Evolutionary conservation across 2,113 vertebrate species (phyloP).

Genomic region (Cebidichthys violaceus): DNA sequence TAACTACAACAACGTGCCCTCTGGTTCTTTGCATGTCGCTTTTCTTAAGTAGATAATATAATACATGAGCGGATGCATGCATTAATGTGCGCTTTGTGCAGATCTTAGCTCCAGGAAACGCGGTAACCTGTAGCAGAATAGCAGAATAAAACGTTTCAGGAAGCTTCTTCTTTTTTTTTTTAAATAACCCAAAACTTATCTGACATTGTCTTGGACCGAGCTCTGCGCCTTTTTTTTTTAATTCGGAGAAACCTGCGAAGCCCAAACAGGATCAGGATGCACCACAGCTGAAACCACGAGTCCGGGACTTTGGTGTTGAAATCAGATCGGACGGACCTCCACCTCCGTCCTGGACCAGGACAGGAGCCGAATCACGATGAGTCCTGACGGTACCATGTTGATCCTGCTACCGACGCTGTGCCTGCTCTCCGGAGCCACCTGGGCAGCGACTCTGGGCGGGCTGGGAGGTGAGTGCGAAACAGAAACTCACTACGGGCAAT

Average conservation of each 20-base stretch:
- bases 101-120: neutral
- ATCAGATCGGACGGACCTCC: constrained; percentile 44
- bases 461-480: constrained; percentile 55
- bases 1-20: neutral
- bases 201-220: neutral
- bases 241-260: constrained; percentile 15
- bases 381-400: constrained; percentile 29
- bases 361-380: constrained; percentile 48
- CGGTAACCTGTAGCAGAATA: constrained; percentile 12
- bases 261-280: constrained; percentile 51
- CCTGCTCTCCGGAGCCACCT: constrained; percentile 46
- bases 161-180: neutral
- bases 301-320: constrained; percentile 42
- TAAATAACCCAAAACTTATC: constrained; percentile 1
- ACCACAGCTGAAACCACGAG: constrained; percentile 61
- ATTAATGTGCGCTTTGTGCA: constrained; percentile 60
- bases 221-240: neutral
- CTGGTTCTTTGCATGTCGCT: neutral
- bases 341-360: constrained; percentile 12
- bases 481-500: neutral
- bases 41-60: constrained; percentile 6
- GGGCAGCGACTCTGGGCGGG: constrained; percentile 66
- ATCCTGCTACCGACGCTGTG: constrained; percentile 45
- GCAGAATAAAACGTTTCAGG: neutral
- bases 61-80: constrained; percentile 41